These are phyloP conservation scores for Lymantria dispar DNA, from an alignment of 2,888 invertebrate species.

Conservation along the genomic window DNA sequence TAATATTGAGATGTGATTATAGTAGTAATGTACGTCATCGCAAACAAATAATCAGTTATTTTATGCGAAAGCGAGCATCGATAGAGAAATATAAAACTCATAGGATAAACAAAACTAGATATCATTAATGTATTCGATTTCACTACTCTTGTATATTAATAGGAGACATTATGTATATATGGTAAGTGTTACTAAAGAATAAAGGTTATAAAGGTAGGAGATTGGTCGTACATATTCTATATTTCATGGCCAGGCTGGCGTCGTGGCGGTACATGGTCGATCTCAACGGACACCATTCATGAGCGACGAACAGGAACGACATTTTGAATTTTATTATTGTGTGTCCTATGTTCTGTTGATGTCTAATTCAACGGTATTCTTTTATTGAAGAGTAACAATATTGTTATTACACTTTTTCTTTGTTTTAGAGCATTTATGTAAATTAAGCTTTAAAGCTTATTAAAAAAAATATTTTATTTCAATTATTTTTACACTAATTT, in stretches of 20 bases:
- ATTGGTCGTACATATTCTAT: constrained; percentile 61
- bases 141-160: constrained; percentile 14
- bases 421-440: too few species aligned
- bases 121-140: constrained; percentile 8
- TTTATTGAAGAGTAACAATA: constrained; percentile 6
- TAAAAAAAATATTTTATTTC: too few species aligned
- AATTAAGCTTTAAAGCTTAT: too few species aligned
- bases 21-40: too few species aligned
- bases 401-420: too few species aligned
- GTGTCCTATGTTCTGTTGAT: constrained; percentile 19
- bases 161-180: constrained; percentile 32
- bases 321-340: constrained; percentile 41
- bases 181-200: constrained; percentile 42
- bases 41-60: too few species aligned
- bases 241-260: constrained; percentile 67
- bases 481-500: too few species aligned
- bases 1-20: too few species aligned
- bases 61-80: too few species aligned
- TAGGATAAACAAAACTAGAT: background rate
- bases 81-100: too few species aligned
- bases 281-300: constrained; percentile 61
- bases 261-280: constrained; percentile 55
- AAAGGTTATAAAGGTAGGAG: constrained; percentile 64
- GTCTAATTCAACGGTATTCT: constrained; percentile 55
- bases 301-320: constrained; percentile 42